Conservation (phyloP, 2,113 vertebrate species). For the Corvus moneduloides region DNA sequence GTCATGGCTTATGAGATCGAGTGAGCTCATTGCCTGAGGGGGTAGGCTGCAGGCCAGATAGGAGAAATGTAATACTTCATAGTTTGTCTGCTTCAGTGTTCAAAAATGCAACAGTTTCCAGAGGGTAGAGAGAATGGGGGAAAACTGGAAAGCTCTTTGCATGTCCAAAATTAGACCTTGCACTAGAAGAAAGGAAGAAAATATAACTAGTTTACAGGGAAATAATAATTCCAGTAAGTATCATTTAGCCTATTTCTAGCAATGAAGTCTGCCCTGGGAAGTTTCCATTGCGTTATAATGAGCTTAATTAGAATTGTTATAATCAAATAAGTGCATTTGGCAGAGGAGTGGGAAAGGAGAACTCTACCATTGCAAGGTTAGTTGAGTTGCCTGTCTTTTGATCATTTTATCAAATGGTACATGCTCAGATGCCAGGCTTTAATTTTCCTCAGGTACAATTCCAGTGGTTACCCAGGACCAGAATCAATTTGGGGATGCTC, state of each 20-base stretch:
- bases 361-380: background rate
- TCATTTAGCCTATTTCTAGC: conserved; percentile 12
- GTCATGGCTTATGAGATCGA: background rate
- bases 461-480: background rate
- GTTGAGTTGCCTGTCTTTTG: background rate
- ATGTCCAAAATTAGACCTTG: background rate
- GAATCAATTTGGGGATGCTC: background rate
- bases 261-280: background rate
- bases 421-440: background rate
- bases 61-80: conserved; percentile 53
- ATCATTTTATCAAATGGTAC: background rate
- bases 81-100: conserved; percentile 4
- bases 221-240: background rate
- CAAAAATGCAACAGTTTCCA: background rate
- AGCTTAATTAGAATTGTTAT: background rate
- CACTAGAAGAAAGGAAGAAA: background rate
- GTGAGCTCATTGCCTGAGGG: conserved; percentile 43
- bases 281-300: background rate
- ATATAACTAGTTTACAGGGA: background rate
- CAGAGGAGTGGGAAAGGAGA: background rate
- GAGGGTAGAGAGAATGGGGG: background rate
- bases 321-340: background rate
- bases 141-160: background rate
- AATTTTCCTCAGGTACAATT: background rate
- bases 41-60: conserved; percentile 55